These are phyloP conservation scores for Eleutherodactylus coqui DNA, from an alignment of 2,797 vertebrate genomes.

Conservation along the genomic window DNA sequence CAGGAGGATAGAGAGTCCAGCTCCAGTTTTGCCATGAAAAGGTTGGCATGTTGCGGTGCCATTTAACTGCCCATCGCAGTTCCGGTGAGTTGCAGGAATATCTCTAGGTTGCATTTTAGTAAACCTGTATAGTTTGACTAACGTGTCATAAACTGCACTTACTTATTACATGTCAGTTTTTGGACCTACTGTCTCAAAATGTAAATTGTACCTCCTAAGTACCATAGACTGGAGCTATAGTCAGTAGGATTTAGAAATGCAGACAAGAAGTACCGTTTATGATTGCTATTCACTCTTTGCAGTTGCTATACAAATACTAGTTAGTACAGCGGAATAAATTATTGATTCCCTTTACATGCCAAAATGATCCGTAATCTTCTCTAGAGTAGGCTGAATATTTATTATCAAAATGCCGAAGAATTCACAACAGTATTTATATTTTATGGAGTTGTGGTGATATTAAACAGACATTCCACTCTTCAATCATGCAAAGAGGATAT, in stretches of 20 bases:
- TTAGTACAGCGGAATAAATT: background rate
- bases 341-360: background rate
- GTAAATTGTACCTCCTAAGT: background rate
- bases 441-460: background rate
- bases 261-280: background rate
- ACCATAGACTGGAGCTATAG: background rate
- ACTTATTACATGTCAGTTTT: conserved; percentile 23
- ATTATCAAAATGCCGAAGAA: background rate
- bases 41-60: too few species aligned
- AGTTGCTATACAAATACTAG: background rate
- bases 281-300: background rate
- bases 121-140: too few species aligned
- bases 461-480: background rate
- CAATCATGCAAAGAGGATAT: background rate
- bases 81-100: too few species aligned
- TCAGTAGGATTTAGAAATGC: background rate
- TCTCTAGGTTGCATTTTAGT: too few species aligned
- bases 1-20: too few species aligned
- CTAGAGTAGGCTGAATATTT: background rate
- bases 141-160: conserved; percentile 31
- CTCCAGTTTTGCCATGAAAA: too few species aligned
- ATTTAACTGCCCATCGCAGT: too few species aligned
- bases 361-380: background rate
- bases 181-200: conserved; percentile 31
- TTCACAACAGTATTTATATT: background rate